These are phyloP conservation scores for Leptogaster cylindrica DNA, from an alignment of 2,888 invertebrate species.

Conservation along the genomic window DNA sequence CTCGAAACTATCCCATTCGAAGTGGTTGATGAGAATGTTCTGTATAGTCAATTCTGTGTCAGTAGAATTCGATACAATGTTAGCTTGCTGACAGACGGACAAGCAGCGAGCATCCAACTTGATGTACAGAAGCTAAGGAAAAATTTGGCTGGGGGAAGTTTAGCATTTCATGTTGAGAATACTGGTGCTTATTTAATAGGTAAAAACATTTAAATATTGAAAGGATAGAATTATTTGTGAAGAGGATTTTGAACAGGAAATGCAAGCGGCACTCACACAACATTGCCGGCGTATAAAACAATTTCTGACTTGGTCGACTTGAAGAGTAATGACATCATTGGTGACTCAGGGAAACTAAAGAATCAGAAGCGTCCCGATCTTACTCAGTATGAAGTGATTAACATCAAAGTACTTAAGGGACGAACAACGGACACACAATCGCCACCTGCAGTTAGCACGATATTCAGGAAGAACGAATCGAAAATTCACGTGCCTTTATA, in stretches of 20 bases:
- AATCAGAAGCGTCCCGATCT: conserved; percentile 48
- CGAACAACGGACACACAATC: conserved; percentile 54
- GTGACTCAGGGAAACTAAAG: conserved; percentile 42
- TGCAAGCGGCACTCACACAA: conserved; percentile 52
- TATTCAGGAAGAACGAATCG: conserved; percentile 53
- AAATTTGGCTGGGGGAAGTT: conserved; percentile 75
- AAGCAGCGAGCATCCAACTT: conserved; percentile 67
- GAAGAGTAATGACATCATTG: background rate
- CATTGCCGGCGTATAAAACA: conserved; percentile 50
- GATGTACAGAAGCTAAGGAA: conserved; percentile 71
- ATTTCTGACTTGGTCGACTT: background rate
- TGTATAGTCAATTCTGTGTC: conserved; percentile 74
- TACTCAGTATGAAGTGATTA: conserved; percentile 57
- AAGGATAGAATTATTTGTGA: background rate
- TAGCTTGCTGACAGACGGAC: conserved; percentile 69
- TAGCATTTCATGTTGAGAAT: conserved; percentile 73
- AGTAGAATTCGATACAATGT: conserved; percentile 72
- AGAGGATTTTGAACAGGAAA: background rate
- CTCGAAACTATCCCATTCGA: conserved; percentile 72
- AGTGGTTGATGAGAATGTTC: conserved; percentile 67
- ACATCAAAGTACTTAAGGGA: conserved; percentile 57
- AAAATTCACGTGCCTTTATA: conserved; percentile 65
- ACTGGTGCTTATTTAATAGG: conserved; percentile 72
- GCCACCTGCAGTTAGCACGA: conserved; percentile 51
- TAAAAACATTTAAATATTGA: conserved; percentile 48